phyloP scores from a whole-genome alignment of 2,797 vertebrate species.

The Poecilia picta region DNA sequence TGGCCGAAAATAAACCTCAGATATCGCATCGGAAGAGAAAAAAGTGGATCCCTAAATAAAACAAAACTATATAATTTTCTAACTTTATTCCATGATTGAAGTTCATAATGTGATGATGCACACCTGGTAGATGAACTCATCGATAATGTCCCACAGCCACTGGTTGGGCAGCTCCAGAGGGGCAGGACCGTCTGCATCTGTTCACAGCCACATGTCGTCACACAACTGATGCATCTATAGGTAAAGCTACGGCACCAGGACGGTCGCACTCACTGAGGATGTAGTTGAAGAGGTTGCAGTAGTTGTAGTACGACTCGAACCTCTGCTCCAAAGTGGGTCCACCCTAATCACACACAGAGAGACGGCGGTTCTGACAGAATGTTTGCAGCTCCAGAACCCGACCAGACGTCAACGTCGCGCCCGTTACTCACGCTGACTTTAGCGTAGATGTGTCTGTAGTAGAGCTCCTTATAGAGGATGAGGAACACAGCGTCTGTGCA shows the following conservation, averaged over 20 bases:
- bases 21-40: too few relatives aligned
- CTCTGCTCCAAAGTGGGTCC: constrained; percentile 97
- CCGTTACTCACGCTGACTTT: constrained; percentile 96
- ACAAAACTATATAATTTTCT: background rate
- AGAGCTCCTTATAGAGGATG: constrained; percentile 97
- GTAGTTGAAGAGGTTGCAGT: constrained; percentile 99
- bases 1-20: too few relatives aligned
- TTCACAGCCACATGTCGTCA: constrained; percentile 24
- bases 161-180: constrained; percentile 97
- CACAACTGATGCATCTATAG: background rate
- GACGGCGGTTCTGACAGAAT: background rate
- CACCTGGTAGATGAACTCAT: constrained; percentile 99
- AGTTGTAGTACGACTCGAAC: constrained; percentile 99
- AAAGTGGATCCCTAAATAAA: background rate
- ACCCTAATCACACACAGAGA: constrained; percentile 79
- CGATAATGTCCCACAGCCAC: constrained; percentile 99
- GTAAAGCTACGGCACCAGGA: background rate
- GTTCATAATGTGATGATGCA: background rate
- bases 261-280: constrained; percentile 92
- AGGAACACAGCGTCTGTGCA: constrained; percentile 94
- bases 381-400: background rate
- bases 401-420: rapidly evolving
- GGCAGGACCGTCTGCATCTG: constrained; percentile 97
- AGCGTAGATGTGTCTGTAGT: constrained; percentile 98
- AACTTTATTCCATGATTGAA: background rate